phyloP scores from a whole-genome alignment of 2,797 vertebrate species.

The Petrocephalus schoutedeni region DNA sequence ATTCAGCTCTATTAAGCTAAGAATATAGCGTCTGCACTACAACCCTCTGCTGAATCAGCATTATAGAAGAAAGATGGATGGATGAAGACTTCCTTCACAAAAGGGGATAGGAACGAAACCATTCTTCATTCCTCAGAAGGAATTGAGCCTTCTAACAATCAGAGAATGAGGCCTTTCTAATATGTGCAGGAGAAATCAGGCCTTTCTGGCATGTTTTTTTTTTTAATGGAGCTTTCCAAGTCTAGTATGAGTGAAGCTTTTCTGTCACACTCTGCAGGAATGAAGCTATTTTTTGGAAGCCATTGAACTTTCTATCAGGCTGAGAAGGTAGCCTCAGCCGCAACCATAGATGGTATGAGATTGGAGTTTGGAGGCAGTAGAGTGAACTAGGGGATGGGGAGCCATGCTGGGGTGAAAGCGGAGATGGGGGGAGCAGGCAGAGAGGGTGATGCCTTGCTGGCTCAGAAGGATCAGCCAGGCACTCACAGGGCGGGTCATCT shows the following conservation, averaged over 20 bases:
- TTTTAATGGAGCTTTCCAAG: background rate
- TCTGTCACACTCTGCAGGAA: background rate
- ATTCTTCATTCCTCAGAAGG: background rate
- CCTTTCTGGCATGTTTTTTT: background rate
- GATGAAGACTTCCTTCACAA: background rate
- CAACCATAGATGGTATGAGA: background rate
- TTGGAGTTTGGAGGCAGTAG: background rate
- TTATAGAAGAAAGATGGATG: background rate
- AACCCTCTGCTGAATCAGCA: background rate
- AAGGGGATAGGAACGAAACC: background rate
- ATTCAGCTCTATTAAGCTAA: background rate
- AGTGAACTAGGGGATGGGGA: background rate
- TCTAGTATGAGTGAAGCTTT: background rate
- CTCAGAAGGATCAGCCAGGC: background rate
- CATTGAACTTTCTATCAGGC: background rate
- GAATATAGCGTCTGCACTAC: background rate
- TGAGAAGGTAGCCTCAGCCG: background rate
- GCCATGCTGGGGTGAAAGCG: background rate
- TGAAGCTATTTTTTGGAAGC: background rate
- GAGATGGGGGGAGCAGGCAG: background rate
- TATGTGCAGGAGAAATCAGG: background rate
- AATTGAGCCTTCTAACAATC: background rate
- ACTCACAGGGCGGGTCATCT: background rate
- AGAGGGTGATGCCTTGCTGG: background rate
- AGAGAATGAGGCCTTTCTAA: background rate